Evolutionary conservation across 2,888 invertebrate species (phyloP).

Genomic region (Pristionchus arcanus): DNA sequence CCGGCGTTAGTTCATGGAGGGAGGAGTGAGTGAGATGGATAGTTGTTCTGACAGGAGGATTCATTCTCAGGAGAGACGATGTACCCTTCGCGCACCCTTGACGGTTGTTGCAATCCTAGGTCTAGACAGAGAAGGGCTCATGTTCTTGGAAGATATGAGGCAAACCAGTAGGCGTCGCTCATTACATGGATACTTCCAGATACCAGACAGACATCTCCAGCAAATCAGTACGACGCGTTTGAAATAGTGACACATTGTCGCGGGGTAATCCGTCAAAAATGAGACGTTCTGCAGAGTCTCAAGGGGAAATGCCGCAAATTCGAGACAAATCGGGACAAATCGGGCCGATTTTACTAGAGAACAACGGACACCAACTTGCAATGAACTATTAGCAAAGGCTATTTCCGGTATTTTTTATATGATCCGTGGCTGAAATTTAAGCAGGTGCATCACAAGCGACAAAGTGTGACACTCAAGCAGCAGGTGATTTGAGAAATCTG

Average conservation of each 20-base stretch:
- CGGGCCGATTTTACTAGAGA: background rate
- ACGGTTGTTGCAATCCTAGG: background rate
- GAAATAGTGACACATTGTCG: background rate
- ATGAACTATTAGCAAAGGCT: too few species aligned
- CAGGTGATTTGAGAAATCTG: background rate
- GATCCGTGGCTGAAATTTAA: background rate
- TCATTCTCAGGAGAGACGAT: too few species aligned
- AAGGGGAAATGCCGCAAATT: background rate
- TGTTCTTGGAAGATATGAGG: background rate
- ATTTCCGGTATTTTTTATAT: too few species aligned
- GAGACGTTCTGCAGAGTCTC: background rate
- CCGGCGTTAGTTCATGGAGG: background rate
- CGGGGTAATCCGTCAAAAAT: conserved; percentile 5
- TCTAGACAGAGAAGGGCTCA: background rate
- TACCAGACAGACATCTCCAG: too few species aligned
- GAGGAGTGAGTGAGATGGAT: background rate
- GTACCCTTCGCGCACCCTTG: background rate
- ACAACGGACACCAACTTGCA: background rate
- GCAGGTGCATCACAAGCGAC: background rate
- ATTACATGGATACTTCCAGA: too few species aligned
- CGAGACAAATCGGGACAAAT: too few species aligned
- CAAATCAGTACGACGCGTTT: background rate
- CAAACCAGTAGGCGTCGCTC: too few species aligned
- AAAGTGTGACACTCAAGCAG: background rate
- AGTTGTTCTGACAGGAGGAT: conserved; percentile 13